Evolutionary conservation across 2,888 invertebrate species (phyloP).

Genomic region (Teinopalpus imperialis): DNA sequence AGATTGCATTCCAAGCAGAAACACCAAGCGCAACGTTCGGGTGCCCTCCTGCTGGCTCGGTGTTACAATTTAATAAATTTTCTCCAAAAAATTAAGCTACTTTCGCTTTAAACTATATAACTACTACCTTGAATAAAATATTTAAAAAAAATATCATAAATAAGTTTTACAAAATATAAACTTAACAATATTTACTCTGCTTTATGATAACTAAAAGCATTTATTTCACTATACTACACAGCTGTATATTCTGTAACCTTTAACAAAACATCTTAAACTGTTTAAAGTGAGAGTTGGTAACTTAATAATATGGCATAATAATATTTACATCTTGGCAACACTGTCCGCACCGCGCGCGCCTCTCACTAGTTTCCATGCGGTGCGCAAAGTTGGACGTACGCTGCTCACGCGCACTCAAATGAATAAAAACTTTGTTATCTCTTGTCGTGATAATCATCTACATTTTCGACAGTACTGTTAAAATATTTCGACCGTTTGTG

Average conservation of each 20-base stretch:
- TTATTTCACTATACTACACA: too few relatives aligned
- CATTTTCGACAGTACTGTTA: constrained; percentile 25
- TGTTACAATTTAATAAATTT: constrained; percentile 32
- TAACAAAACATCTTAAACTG: too few relatives aligned
- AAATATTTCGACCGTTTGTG: constrained; percentile 3
- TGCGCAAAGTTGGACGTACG: constrained; percentile 36
- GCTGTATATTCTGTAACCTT: too few relatives aligned
- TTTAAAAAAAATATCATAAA: too few relatives aligned
- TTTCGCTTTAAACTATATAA: too few relatives aligned
- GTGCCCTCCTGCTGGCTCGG: constrained; percentile 35
- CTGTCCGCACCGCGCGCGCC: constrained; percentile 35
- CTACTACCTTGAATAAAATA: too few relatives aligned
- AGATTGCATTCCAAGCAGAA: constrained; percentile 70
- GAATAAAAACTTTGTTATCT: constrained; percentile 28
- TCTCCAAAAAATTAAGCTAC: too few relatives aligned
- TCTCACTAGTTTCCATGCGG: constrained; percentile 47
- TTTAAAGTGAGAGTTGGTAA: too few relatives aligned
- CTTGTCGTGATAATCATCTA: constrained; percentile 44
- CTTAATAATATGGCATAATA: constrained; percentile 20
- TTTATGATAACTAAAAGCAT: too few relatives aligned
- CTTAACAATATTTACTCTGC: too few relatives aligned
- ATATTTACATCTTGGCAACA: constrained; percentile 29
- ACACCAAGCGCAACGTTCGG: constrained; percentile 41
- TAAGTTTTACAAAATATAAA: too few relatives aligned
- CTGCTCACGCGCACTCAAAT: constrained; percentile 23